These are phyloP conservation scores for Arvicanthis niloticus DNA, from an alignment of 2,113 vertebrate species.

Conservation along the genomic window DNA sequence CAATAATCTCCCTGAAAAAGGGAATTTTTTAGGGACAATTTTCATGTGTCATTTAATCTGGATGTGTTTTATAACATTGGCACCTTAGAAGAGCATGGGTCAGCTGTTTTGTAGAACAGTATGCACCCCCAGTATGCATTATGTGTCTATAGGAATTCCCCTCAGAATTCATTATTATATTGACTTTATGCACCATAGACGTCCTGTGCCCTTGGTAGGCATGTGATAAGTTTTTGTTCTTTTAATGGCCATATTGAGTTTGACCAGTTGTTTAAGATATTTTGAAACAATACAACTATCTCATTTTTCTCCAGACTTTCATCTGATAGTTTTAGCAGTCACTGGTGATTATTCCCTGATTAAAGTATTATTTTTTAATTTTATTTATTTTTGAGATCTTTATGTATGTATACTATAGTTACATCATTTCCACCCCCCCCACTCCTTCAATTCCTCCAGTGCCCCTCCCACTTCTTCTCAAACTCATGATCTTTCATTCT, in stretches of 20 bases:
- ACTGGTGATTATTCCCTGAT: not conserved
- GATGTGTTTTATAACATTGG: not conserved
- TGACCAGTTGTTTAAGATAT: not conserved
- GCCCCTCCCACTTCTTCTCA: not conserved
- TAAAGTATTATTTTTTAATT: not conserved
- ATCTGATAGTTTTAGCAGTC: slow-evolving; percentile 7
- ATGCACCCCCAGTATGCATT: not conserved
- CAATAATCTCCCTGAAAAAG: not conserved
- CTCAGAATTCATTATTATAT: not conserved
- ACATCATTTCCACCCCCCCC: not conserved
- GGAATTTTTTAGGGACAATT: not conserved
- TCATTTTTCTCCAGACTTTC: slow-evolving; percentile 4
- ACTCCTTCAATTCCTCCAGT: not conserved
- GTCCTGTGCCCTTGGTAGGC: not conserved
- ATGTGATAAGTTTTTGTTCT: not conserved
- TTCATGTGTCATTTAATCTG: not conserved
- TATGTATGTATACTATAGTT: not conserved
- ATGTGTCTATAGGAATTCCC: not conserved
- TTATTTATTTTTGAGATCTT: not conserved
- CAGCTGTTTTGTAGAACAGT: not conserved
- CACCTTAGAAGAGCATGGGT: not conserved
- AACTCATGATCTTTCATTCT: not conserved
- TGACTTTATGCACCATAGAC: not conserved
- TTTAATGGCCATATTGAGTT: not conserved
- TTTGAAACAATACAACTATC: not conserved